These are phyloP conservation scores for Aptenodytes forsteri DNA, from an alignment of 2,113 vertebrate genomes.

Conservation along the genomic window DNA sequence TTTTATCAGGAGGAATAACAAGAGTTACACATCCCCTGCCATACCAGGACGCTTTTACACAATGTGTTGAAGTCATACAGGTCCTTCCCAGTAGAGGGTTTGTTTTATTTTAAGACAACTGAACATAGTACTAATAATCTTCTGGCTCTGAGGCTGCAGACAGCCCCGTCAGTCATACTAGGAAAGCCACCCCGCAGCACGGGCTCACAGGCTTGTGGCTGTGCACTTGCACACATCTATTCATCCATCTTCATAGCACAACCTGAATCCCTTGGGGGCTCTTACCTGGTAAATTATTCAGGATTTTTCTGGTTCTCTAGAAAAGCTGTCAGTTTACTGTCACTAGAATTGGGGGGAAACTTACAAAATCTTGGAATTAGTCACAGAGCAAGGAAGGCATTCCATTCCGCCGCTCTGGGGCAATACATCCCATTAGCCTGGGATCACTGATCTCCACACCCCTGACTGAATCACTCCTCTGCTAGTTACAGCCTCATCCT, in stretches of 20 bases:
- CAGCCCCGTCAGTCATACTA: background rate
- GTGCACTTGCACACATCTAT: background rate
- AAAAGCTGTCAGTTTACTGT: background rate
- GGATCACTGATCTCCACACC: background rate
- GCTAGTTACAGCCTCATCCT: background rate
- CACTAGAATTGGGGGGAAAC: background rate
- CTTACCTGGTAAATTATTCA: background rate
- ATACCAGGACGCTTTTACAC: background rate
- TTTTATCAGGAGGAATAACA: background rate
- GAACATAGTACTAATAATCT: background rate
- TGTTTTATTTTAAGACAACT: background rate
- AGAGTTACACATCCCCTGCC: background rate
- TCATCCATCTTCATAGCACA: background rate
- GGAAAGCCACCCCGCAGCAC: background rate
- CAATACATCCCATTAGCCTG: background rate
- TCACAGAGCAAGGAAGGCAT: background rate
- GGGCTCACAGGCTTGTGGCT: background rate
- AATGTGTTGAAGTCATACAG: background rate
- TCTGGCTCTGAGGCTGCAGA: background rate
- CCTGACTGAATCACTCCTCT: background rate
- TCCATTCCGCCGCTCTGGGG: background rate
- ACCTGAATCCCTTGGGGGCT: background rate
- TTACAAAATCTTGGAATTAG: background rate
- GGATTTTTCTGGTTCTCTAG: background rate
- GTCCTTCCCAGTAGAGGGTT: background rate